phyloP scores from a whole-genome alignment of 2,888 invertebrate species.

The Drosophila anomalipes region DNA sequence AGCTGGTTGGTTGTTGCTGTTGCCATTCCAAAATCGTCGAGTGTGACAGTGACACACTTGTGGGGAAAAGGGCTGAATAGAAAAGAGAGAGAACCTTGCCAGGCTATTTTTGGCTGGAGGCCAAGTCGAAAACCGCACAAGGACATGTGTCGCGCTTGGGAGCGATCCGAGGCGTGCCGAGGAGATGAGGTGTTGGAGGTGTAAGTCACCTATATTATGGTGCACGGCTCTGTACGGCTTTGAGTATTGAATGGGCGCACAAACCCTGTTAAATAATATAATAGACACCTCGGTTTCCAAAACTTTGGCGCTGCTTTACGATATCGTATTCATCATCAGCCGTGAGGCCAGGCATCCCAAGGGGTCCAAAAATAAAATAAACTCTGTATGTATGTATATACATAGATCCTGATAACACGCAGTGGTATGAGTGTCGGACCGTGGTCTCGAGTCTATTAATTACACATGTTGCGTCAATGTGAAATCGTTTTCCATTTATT shows the following conservation, averaged over 20 bases:
- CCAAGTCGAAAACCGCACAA: constrained; percentile 69
- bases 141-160: constrained; percentile 69
- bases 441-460: constrained; percentile 65
- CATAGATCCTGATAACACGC: constrained; percentile 22
- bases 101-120: constrained; percentile 66
- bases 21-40: constrained; percentile 68
- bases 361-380: not conserved
- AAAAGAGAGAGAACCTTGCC: constrained; percentile 10
- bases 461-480: constrained; percentile 71
- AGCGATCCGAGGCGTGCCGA: constrained; percentile 3
- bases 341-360: constrained; percentile 14
- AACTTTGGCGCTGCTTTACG: constrained; percentile 53
- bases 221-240: constrained; percentile 19
- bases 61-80: not conserved
- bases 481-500: constrained; percentile 71
- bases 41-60: constrained; percentile 76
- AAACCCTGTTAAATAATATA: constrained; percentile 70
- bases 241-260: constrained; percentile 28
- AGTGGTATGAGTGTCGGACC: constrained; percentile 1
- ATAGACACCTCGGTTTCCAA: constrained; percentile 65
- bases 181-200: not conserved
- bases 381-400: not conserved
- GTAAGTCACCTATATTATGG: constrained; percentile 48
- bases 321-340: constrained; percentile 58
- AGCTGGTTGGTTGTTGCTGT: constrained; percentile 37